Conservation (phyloP, 2,888 invertebrate genomes). For the Ypsolopha sequella region DNA sequence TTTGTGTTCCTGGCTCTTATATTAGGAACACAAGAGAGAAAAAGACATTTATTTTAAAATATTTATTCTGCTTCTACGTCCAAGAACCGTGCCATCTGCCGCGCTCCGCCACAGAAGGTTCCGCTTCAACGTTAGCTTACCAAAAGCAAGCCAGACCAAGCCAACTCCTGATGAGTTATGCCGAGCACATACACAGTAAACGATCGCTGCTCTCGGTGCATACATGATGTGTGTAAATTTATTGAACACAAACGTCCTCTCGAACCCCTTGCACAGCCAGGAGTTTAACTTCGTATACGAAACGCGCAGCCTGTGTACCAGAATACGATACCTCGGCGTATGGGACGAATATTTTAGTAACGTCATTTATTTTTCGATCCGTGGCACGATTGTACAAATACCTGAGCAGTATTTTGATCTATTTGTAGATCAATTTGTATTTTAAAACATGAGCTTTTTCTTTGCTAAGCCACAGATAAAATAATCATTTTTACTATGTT, state of each 20-base stretch:
- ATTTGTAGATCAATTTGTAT: too few relatives aligned
- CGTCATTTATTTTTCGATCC: not conserved
- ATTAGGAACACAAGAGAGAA: too few relatives aligned
- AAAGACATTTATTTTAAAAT: too few relatives aligned
- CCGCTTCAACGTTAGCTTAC: constrained; percentile 12
- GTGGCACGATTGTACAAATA: not conserved
- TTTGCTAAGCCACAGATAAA: not conserved
- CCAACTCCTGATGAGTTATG: constrained; percentile 31
- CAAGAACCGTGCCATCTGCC: constrained; percentile 14
- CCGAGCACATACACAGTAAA: constrained; percentile 45
- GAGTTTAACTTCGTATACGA: not conserved
- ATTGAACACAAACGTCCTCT: constrained; percentile 48
- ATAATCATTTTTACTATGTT: not conserved
- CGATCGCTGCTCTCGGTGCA: constrained; percentile 43
- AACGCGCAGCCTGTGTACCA: not conserved
- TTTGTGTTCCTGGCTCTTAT: not conserved
- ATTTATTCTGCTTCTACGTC: constrained; percentile 10
- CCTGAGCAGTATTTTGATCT: not conserved
- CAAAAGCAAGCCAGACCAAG: too few relatives aligned
- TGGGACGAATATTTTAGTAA: not conserved
- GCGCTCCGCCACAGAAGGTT: constrained; percentile 10
- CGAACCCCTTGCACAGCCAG: constrained; percentile 7
- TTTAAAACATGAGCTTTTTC: too few relatives aligned
- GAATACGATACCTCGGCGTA: not conserved
- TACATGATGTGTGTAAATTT: constrained; percentile 52